Base-by-base conservation (phyloP, 1,140 invertebrate species). In the Teleopsis dalmanni region DNA sequence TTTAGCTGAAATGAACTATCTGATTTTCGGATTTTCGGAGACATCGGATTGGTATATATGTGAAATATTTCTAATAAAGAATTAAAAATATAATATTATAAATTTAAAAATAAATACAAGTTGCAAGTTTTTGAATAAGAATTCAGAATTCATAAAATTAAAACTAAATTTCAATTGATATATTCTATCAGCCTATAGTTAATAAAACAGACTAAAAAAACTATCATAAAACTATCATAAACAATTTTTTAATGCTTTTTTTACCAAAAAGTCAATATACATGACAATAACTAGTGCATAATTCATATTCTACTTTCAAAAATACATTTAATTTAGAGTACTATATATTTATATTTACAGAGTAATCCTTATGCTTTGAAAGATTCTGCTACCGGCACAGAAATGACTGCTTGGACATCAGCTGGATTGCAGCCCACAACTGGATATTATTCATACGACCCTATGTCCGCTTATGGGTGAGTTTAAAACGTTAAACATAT, bases 401-500 rank as follows among this genome's bases (percentile, higher is more conserved):
- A 92, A 67, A 90, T 91, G 85, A 81, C 84, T 35, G 86, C 88
- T 55, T 92, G 88, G 88, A 88, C 86, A 48, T 88, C 85, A 31
- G 85, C 87, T 31, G 85, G 88, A 31, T 78, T 92, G 16, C 88
- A 91, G 73, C 85, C 88, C 58, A 87, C 87, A 35, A 85, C 87
- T 34, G 88, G 88, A 56, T 92, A 92, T 77, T 92, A 92, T 76
- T 87, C 88, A 50, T 93, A 93, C 75, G 90, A 94, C 77, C 88
- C 89, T 41, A 86, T 94, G 57, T 88, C 89, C 29, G 89, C 89
- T 59, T 93, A 92, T 73, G 89, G 89, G 90, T 93, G 81, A 84
- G 87, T 80, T n/a, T n/a, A n/a, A n/a, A n/a, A n/a, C n/a, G n/a
- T n/a, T n/a, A n/a, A n/a, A n/a, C n/a, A n/a, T n/a, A n/a, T n/a